Evolutionary conservation across 2,113 vertebrate species (phyloP).

Genomic region (Peromyscus leucopus): DNA sequence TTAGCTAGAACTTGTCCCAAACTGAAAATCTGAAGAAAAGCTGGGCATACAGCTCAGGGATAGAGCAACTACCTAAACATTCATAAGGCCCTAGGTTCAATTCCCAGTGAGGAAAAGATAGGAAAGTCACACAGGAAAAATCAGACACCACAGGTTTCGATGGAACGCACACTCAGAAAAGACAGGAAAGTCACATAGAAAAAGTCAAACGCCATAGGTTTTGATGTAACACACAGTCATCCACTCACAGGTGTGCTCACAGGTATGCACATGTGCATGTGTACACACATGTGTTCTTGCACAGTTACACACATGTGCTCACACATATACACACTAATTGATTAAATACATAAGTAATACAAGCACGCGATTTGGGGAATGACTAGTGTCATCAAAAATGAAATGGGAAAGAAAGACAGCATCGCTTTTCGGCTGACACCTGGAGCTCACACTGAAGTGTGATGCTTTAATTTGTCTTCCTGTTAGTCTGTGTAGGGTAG

Average conservation of each 20-base stretch:
- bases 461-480: neutral
- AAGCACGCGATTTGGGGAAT: neutral
- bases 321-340: neutral
- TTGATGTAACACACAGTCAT: neutral
- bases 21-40: neutral
- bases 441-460: neutral
- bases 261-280: neutral
- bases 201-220: neutral
- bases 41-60: neutral
- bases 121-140: neutral
- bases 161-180: neutral
- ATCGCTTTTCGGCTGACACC: neutral
- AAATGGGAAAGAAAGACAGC: neutral
- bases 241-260: neutral
- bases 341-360: neutral
- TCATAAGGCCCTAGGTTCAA: neutral
- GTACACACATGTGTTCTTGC: neutral
- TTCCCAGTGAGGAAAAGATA: neutral
- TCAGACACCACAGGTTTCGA: neutral
- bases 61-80: neutral
- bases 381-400: neutral
- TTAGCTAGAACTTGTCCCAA: neutral
- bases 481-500: neutral
- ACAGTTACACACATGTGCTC: neutral
- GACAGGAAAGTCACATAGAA: neutral